A percentile compares a stretch with the other conserved stretches of the same genome.
Conservation (phyloP, 2,888 invertebrate species). For the Agriopis marginaria region DNA sequence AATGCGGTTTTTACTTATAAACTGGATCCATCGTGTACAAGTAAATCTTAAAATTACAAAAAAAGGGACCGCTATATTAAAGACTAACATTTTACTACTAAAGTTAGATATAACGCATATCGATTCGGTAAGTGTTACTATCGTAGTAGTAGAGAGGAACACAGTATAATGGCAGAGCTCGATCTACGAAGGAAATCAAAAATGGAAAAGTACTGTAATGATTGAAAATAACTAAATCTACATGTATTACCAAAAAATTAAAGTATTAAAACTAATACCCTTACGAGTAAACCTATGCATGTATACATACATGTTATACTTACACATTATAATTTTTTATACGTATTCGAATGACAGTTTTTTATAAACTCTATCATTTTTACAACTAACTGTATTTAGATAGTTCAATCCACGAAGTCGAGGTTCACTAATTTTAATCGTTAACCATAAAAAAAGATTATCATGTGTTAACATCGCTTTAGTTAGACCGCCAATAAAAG, state of each 20-base stretch:
- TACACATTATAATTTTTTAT: conserved; percentile 9
- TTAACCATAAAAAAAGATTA: background rate
- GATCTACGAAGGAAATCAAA: conserved; percentile 44
- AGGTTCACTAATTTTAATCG: background rate
- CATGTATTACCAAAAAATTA: conserved; percentile 32
- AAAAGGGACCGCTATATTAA: background rate
- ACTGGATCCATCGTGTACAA: background rate
- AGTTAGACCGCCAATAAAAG: no score
- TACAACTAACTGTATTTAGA: background rate
- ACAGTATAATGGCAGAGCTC: conserved; percentile 54
- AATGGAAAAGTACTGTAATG: conserved; percentile 42
- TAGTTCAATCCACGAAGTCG: background rate
- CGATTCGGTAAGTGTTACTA: background rate
- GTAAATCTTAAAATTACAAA: background rate
- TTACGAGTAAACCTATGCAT: background rate
- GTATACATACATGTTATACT: background rate
- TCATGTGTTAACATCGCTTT: no score
- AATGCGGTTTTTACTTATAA: conserved; percentile 5
- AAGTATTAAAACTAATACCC: conserved; percentile 19
- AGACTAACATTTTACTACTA: background rate
- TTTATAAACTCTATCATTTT: conserved; percentile 1
- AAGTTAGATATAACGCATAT: background rate
- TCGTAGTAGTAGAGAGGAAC: background rate
- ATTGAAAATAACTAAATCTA: conserved; percentile 28
- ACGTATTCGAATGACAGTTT: background rate